Conservation (phyloP, 1,140 invertebrate genomes). For the Wiebesia pumilae region DNA sequence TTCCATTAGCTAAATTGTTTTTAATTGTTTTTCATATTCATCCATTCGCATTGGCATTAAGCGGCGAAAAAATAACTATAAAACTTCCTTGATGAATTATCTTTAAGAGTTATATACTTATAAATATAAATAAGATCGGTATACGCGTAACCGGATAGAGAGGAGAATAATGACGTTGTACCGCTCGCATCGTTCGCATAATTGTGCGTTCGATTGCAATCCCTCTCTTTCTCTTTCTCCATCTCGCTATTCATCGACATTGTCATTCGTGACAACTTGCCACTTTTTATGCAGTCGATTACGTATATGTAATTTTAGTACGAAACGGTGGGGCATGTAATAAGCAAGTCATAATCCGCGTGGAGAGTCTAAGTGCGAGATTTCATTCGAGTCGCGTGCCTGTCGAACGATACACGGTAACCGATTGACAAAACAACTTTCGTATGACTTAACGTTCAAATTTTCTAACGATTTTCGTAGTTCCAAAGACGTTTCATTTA, state of each 20-base stretch:
- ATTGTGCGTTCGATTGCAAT: not conserved
- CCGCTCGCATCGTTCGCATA: not conserved
- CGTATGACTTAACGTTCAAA: not conserved
- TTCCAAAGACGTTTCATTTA: too few species aligned
- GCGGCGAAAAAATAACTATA: too few species aligned
- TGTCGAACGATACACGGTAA: not conserved
- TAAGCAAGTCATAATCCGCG: constrained; percentile 50
- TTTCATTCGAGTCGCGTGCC: constrained; percentile 32
- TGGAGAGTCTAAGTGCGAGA: constrained; percentile 5
- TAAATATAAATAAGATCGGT: not conserved
- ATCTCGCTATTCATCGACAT: not conserved
- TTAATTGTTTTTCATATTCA: too few species aligned
- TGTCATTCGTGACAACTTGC: constrained; percentile 50
- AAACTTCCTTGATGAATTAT: too few species aligned
- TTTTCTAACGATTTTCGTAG: not conserved
- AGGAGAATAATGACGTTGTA: constrained; percentile 5
- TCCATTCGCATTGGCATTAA: too few species aligned
- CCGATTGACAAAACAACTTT: not conserved
- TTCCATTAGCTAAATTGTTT: too few species aligned
- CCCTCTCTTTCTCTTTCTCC: not conserved
- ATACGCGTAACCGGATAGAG: constrained; percentile 16
- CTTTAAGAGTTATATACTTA: too few species aligned
- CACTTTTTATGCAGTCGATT: constrained; percentile 55
- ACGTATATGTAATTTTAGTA: constrained; percentile 66
- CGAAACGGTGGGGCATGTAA: constrained; percentile 21